phyloP scores from a whole-genome alignment of 2,888 invertebrate genomes.

The Agriopis leucophaearia region DNA sequence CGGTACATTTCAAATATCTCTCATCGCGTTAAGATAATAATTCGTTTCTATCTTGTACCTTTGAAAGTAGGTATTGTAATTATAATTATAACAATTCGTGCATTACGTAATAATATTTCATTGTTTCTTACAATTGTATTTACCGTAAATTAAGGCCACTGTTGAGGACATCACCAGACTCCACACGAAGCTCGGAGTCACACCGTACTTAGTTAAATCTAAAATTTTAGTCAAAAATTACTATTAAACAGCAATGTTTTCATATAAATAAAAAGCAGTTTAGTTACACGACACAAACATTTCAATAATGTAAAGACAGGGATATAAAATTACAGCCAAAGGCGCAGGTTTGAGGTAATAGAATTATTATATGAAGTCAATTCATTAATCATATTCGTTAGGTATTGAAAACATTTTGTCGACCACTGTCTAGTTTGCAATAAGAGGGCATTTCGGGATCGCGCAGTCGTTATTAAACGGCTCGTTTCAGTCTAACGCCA shows the following conservation, averaged over 20 bases:
- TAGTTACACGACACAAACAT: slow-evolving; percentile 76
- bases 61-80: slow-evolving; percentile 85
- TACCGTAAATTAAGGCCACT: slow-evolving; percentile 84
- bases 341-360: slow-evolving; percentile 85
- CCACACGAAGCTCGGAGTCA: slow-evolving; percentile 72
- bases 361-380: slow-evolving; percentile 84
- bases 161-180: slow-evolving; percentile 75
- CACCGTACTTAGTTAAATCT: slow-evolving; percentile 83
- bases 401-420: slow-evolving; percentile 75
- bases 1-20: slow-evolving; percentile 84
- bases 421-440: slow-evolving; percentile 78
- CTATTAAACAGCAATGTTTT: slow-evolving; percentile 70
- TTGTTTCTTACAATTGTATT: slow-evolving; percentile 86
- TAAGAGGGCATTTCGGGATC: slow-evolving; percentile 56
- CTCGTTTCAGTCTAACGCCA: slow-evolving; percentile 33
- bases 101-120: slow-evolving; percentile 85
- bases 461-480: slow-evolving; percentile 53
- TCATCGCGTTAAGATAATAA: slow-evolving; percentile 85
- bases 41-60: slow-evolving; percentile 85
- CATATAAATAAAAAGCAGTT: slow-evolving; percentile 64
- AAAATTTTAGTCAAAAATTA: slow-evolving; percentile 79
- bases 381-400: slow-evolving; percentile 86
- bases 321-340: slow-evolving; percentile 82
- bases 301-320: slow-evolving; percentile 84
- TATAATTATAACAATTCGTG: slow-evolving; percentile 85